Conservation (phyloP, 2,113 vertebrate genomes). For the human (Homo sapiens) region DNA sequence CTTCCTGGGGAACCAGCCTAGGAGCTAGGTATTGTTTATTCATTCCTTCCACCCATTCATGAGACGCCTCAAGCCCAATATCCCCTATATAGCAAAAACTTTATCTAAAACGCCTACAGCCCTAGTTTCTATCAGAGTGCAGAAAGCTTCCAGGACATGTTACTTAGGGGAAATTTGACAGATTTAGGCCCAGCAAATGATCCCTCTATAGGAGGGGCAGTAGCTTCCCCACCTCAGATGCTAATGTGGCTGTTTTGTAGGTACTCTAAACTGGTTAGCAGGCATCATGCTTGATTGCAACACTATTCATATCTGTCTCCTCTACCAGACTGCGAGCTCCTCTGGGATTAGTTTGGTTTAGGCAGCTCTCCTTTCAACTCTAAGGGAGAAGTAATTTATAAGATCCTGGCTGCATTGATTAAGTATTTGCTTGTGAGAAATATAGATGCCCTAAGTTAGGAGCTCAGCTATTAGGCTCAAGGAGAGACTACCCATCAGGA, state of each 20-base stretch:
- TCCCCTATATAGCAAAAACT: not conserved
- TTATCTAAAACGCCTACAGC: not conserved
- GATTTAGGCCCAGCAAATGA: not conserved
- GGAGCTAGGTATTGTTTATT: not conserved
- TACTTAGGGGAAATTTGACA: not conserved
- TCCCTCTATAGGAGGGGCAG: not conserved
- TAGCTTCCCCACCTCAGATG: not conserved
- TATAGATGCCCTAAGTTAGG: not conserved
- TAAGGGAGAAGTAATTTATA: not conserved
- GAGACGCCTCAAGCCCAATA: not conserved
- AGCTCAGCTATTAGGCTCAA: not conserved
- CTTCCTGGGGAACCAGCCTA: not conserved
- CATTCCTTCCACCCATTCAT: not conserved
- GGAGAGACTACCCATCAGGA: not conserved
- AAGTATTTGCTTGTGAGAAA: not conserved
- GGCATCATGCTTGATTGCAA: not conserved
- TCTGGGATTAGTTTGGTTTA: not conserved
- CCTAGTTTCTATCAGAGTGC: not conserved
- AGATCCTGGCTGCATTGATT: not conserved
- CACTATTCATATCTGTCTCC: not conserved
- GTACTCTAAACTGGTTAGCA: not conserved
- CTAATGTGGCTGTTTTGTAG: not conserved
- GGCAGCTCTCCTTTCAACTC: not conserved
- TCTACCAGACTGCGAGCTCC: not conserved
- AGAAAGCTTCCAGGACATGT: not conserved